phyloP scores from a whole-genome alignment of 2,797 vertebrate species.

The Oreortyx pictus region DNA sequence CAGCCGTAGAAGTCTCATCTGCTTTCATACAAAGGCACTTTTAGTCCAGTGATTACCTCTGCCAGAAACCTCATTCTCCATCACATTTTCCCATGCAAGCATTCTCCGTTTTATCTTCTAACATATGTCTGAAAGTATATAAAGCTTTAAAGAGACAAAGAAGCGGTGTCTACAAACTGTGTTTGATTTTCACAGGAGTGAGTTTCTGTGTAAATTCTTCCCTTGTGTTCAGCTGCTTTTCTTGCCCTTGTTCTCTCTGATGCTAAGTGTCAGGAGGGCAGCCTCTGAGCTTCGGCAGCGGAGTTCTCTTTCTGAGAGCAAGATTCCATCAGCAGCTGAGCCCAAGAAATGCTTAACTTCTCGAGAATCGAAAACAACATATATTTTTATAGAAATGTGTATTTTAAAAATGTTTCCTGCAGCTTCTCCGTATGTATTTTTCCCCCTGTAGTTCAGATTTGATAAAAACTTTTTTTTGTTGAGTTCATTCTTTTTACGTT shows the following conservation, averaged over 20 bases:
- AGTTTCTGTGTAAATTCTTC: background rate
- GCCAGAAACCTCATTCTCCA: background rate
- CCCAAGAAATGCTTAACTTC: slow-evolving; percentile 37
- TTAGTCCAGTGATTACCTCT: background rate
- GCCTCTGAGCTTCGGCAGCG: slow-evolving; percentile 44
- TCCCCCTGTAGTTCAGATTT: slow-evolving; percentile 60
- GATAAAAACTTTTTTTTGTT: slow-evolving; percentile 57
- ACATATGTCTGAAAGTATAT: background rate
- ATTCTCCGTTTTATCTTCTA: background rate
- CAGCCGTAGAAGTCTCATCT: background rate
- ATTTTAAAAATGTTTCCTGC: slow-evolving; percentile 60
- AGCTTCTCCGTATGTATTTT: slow-evolving; percentile 45
- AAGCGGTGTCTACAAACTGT: background rate
- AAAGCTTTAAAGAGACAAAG: slow-evolving; percentile 44
- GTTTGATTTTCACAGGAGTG: background rate
- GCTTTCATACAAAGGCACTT: background rate
- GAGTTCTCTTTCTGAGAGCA: slow-evolving; percentile 46
- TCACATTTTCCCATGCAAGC: background rate
- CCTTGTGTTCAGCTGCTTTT: slow-evolving; percentile 72
- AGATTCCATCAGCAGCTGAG: slow-evolving; percentile 56
- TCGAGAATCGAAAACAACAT: slow-evolving; percentile 39
- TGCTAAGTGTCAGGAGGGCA: slow-evolving; percentile 46
- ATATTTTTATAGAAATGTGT: slow-evolving; percentile 74
- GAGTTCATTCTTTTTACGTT: slow-evolving; percentile 65
- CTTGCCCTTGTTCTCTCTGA: slow-evolving; percentile 35